phyloP scores from a whole-genome alignment of 1,140 invertebrate genomes.

The Cherax quadricarinatus region DNA sequence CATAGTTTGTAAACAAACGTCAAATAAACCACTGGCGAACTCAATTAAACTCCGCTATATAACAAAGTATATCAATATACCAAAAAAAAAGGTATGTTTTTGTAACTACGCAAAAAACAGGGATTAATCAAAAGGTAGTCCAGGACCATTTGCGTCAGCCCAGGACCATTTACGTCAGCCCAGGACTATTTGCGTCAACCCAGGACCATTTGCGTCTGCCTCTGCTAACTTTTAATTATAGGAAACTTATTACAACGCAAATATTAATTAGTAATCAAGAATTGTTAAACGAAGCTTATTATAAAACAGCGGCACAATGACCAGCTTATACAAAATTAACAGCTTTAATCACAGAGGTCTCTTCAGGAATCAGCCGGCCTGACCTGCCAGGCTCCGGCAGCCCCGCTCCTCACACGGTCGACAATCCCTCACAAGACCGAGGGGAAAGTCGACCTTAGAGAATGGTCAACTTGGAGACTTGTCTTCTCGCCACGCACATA shows the following conservation, averaged over 20 bases:
- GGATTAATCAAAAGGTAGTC: slow-evolving; percentile 43
- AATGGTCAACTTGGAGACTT: background rate
- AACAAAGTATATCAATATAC: slow-evolving; percentile 51
- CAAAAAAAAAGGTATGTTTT: slow-evolving; percentile 10
- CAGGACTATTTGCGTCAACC: background rate
- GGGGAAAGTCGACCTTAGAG: background rate
- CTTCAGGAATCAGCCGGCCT: slow-evolving; percentile 8
- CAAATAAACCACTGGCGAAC: slow-evolving; percentile 43
- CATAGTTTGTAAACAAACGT: slow-evolving; percentile 40
- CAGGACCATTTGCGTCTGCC: background rate
- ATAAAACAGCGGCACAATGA: slow-evolving; percentile 55
- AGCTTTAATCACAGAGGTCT: slow-evolving; percentile 60
- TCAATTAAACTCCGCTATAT: slow-evolving; percentile 49
- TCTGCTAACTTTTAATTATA: slow-evolving; percentile 41
- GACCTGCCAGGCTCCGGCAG: background rate
- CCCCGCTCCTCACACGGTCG: slow-evolving; percentile 6
- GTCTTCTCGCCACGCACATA: slow-evolving; percentile 56
- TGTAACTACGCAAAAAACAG: slow-evolving; percentile 52
- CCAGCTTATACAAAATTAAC: slow-evolving; percentile 61
- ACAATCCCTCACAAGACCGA: background rate
- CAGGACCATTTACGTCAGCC: background rate
- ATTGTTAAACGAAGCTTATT: slow-evolving; percentile 53
- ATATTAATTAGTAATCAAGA: slow-evolving; percentile 66
- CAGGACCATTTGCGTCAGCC: background rate
- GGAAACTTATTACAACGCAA: slow-evolving; percentile 57